phyloP scores from a whole-genome alignment of 2,797 vertebrate genomes.

The Sebastes trivittatus region DNA sequence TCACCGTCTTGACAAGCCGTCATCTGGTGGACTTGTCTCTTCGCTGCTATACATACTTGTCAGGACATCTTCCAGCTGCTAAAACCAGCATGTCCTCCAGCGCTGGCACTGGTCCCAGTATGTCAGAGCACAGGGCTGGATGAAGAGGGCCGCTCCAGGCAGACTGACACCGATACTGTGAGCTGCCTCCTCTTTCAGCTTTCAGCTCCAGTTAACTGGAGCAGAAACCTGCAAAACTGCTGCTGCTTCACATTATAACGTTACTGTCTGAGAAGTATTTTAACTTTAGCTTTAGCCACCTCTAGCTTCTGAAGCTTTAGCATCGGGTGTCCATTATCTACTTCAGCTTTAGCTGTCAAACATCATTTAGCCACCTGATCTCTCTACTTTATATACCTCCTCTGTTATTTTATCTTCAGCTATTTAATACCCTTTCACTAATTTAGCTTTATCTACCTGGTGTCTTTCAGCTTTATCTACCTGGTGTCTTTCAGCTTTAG shows the following conservation, averaged over 20 bases:
- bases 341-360: neutral
- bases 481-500: too few species aligned
- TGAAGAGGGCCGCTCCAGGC: conserved; percentile 26
- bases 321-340: too few species aligned
- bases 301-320: neutral
- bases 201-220: conserved; percentile 7
- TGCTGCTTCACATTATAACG: neutral
- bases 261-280: neutral
- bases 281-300: neutral
- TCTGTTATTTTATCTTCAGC: too few species aligned
- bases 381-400: neutral
- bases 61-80: conserved; percentile 45
- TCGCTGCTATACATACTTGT: conserved; percentile 21
- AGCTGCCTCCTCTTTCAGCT: conserved; percentile 2
- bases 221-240: conserved; percentile 12
- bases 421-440: too few species aligned
- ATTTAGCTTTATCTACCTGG: neutral
- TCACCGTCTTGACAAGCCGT: neutral
- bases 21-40: neutral
- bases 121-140: conserved; percentile 23
- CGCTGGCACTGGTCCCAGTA: conserved; percentile 46
- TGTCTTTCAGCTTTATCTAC: neutral
- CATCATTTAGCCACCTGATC: neutral
- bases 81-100: conserved; percentile 44
- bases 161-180: conserved; percentile 32